Percentiles rank a stretch among this genome's conserved stretches.
Evolutionary conservation across 2,113 vertebrate species (phyloP).

Genomic region (Salvelinus namaycush): DNA sequence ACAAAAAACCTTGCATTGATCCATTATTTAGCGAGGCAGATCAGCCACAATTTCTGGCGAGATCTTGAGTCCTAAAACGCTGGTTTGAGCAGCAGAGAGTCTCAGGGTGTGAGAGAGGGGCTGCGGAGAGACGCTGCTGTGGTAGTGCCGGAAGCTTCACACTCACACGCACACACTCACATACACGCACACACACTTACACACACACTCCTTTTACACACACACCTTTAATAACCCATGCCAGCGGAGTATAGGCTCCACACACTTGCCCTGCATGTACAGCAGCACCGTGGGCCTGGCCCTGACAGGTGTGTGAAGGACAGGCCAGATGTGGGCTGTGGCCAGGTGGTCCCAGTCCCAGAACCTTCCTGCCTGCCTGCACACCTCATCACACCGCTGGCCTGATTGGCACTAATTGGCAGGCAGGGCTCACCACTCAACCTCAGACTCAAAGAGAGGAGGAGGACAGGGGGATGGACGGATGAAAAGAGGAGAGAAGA

Average conservation of each 20-base stretch:
- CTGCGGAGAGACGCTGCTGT: slow-evolving; percentile 24
- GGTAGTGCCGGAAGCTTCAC: background rate
- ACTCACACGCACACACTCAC: background rate
- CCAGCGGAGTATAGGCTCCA: background rate
- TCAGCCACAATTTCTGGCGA: slow-evolving; percentile 66
- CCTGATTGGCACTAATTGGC: slow-evolving; percentile 72
- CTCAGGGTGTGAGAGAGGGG: slow-evolving; percentile 20
- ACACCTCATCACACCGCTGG: slow-evolving; percentile 50
- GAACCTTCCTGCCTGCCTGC: slow-evolving; percentile 33
- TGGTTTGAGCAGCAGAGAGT: slow-evolving; percentile 26
- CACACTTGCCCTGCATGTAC: background rate
- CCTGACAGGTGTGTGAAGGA: slow-evolving; percentile 49
- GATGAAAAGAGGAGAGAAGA: background rate
- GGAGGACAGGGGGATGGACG: background rate
- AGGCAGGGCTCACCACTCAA: slow-evolving; percentile 18
- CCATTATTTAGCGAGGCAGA: slow-evolving; percentile 74
- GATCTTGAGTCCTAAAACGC: slow-evolving; percentile 57
- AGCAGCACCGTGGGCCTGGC: slow-evolving; percentile 12
- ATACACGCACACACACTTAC: slow-evolving; percentile 6
- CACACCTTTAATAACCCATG: slow-evolving; percentile 61
- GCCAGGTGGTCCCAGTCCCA: slow-evolving; percentile 68
- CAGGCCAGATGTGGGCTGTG: slow-evolving; percentile 59
- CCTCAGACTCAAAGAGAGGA: background rate
- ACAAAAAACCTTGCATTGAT: slow-evolving; percentile 59
- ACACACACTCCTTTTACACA: background rate